Base-by-base conservation (phyloP, 2,113 vertebrate genomes). In the Gymnogyps californianus region DNA sequence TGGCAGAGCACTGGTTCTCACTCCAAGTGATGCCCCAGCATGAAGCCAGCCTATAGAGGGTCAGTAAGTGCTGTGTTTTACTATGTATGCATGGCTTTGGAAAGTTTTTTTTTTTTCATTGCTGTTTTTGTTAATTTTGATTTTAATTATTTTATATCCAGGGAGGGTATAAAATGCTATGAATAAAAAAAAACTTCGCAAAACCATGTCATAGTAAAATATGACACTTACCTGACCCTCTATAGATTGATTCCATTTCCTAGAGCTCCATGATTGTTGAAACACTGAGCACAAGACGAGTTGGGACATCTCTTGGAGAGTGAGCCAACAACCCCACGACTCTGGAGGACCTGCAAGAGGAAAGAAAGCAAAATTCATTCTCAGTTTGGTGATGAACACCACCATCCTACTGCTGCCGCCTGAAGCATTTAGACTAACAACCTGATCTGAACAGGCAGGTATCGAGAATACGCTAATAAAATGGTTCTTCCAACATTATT, bases 191-290 rank as follows among this genome's bases (percentile, higher is more conserved):
- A 96, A 97, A 97, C 97, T 97, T 97, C 6, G 94, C 97, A 97
- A 97, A 97, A 97, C 97, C 96, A 97, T 97, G 96, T 97, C 97
- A 97, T 95, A 97, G 97, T 95, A 97, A 97, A 97, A 94, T 42
- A 86, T 49, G 87, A 85, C 93, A 93, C 96, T 96, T 86, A 97
- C 96, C 97, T 90, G 94, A 96, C 96, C 96, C 97, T 96, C 96
- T 97, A 96, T 70, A 97, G 89, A 62, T 46, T 94, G 91, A 69
- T 26, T 93, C 87, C 84, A 34, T 85, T 86, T 81, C 93, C 91
- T 70, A 96, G 87, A 97, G 85, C 82, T 96, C 87, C 91, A 3
- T 44, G 71, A 83, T 16, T 86, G 94, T 15, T 80, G 93, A 47
- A 95, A 91, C 87, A 91, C 58, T 90, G 87, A 97, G 93, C 91